These are phyloP conservation scores for Drosophila ananassae DNA, from an alignment of 1,140 invertebrate species.

Conservation along the genomic window DNA sequence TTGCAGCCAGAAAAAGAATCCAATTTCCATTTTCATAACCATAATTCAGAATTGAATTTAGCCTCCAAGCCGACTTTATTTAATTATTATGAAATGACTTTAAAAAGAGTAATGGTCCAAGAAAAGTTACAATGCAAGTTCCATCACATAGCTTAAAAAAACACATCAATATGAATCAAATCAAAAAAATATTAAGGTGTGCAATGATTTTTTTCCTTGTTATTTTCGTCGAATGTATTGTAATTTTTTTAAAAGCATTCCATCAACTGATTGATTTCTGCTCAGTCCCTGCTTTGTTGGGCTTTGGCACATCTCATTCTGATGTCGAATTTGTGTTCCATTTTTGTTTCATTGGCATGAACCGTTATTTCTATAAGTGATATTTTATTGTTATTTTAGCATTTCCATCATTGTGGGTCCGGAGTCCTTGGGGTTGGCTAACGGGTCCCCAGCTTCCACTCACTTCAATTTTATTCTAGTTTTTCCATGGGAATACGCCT, in stretches of 20 bases:
- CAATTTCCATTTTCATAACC: slow-evolving; percentile 16
- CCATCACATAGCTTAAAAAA: no score
- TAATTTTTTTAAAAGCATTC: slow-evolving; percentile 72
- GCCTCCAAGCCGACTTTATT: slow-evolving; percentile 8
- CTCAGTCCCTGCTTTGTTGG: slow-evolving; percentile 23
- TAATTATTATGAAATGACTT: slow-evolving; percentile 10
- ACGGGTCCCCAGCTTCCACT: slow-evolving; percentile 20
- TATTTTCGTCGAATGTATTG: slow-evolving; percentile 30
- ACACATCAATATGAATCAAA: background rate
- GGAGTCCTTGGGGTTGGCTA: slow-evolving; percentile 17
- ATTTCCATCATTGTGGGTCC: background rate
- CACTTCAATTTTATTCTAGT: slow-evolving; percentile 12
- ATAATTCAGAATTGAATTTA: slow-evolving; percentile 35
- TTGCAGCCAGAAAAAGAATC: slow-evolving; percentile 1
- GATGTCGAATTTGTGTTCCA: slow-evolving; percentile 27
- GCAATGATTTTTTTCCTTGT: background rate
- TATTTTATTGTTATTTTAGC: slow-evolving; percentile 47
- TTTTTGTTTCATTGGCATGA: slow-evolving; percentile 35
- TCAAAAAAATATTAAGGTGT: slow-evolving; percentile 30
- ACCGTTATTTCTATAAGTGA: slow-evolving; percentile 34
- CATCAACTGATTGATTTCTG: slow-evolving; percentile 72
- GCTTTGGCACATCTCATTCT: slow-evolving; percentile 9
- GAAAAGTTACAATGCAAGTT: background rate
- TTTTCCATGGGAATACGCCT: slow-evolving; percentile 9
- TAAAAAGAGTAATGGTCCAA: background rate